Base-by-base conservation (phyloP, 2,888 invertebrate species). In the Macaria liturata region DNA sequence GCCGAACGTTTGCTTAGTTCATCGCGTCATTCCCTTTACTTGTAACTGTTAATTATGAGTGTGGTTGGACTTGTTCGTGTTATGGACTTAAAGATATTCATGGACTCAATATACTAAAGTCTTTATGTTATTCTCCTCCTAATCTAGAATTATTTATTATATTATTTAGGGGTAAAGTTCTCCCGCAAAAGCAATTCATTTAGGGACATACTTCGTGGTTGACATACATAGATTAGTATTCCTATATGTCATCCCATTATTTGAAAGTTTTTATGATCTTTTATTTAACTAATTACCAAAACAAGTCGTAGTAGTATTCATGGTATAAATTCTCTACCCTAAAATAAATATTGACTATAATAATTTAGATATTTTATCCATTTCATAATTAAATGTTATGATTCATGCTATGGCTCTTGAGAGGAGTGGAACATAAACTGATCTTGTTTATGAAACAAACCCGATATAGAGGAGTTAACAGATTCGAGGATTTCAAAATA, bases 381-480 rank as follows among this genome's bases (percentile, higher is more conserved):
- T 47, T 47, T 48, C 30, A 45, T 7, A 40, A 40, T 20, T 7
- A 45, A 59, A 50, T 9, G 42, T 42, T 20, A 8, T 49, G 59
- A 59, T 40, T 59, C 59, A 59, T 39, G 9, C 32, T n/a, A 53
- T 50, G 42, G 47, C 30, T 47, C 40, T 31, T n/a, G 20, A 52
- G 49, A 45, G 9, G 42, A 20, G 37, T 46, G 49, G 7, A 32
- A n/a, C 53, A 60, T 60, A 60, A 60, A 53, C 46, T 53, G 46
- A 53, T 60, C 49, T 46, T 56, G 53, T 60, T 56, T 60, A 56
- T 60, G 60, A 53, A 56, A 49, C 43, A 49, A 60, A 60, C 53
- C 56, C 46, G 52, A 46, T 53, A 40, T 32, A 48, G 32, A 54
- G 49, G 54, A 54, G 54, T 59, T 45, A 59, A 59, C 59, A 54